These are phyloP conservation scores for Sebastes ruberrimus DNA, from an alignment of 2,797 vertebrate species.

Conservation along the genomic window DNA sequence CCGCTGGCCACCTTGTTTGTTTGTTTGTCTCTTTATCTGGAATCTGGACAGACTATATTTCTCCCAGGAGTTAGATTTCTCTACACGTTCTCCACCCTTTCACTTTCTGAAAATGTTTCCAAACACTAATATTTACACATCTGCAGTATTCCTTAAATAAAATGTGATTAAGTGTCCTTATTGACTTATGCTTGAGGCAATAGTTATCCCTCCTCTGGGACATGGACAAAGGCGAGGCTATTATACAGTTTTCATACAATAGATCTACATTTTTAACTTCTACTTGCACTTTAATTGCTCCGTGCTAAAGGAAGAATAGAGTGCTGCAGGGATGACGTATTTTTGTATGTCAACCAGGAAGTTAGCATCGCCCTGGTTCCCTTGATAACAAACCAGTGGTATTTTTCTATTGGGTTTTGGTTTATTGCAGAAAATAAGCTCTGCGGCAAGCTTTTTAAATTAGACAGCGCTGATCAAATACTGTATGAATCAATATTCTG, in stretches of 20 bases:
- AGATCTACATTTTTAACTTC: background rate
- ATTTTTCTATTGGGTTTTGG: no score
- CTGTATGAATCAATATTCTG: no score
- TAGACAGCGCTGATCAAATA: no score
- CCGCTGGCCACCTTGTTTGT: constrained; percentile 68
- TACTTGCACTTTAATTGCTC: background rate
- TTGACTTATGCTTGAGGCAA: constrained; percentile 10
- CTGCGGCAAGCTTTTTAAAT: no score
- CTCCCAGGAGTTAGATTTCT: constrained; percentile 43
- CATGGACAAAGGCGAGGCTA: background rate
- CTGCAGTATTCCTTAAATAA: constrained; percentile 33
- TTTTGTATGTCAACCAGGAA: no score
- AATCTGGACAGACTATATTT: constrained; percentile 57
- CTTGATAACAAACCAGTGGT: rapidly evolving
- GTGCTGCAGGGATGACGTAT: no score
- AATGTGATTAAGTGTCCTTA: constrained; percentile 18
- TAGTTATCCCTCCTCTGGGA: constrained; percentile 3
- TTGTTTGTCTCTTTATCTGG: constrained; percentile 74
- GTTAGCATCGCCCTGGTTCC: no score
- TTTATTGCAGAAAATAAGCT: no score
- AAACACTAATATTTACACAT: constrained; percentile 55
- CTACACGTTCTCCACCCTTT: background rate
- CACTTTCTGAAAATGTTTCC: constrained; percentile 40
- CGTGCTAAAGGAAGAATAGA: background rate
- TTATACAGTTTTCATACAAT: background rate